Evolutionary conservation across 1,140 invertebrate species (phyloP), one percentile per base, ranked within the genome.

Genomic region (Trachymyrmex cornetzi): DNA sequence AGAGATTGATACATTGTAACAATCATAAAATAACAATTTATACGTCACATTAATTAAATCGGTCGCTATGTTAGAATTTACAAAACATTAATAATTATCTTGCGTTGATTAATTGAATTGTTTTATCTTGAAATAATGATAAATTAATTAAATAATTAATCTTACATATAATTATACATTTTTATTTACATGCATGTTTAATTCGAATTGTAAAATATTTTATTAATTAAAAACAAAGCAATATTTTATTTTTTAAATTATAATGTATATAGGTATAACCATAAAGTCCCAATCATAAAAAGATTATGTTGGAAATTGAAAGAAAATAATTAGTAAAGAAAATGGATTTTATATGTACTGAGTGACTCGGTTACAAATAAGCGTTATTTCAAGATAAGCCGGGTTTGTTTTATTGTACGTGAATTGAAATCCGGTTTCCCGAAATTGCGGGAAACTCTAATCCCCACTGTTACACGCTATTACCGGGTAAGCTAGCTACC

Each of bases 391-490:
- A 75, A 72, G 69, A 75, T 84, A 84, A 84, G 57, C 69, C 69
- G 69, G 55, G 38, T 84, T 44, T 84, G 69, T 84, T 84, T 84
- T 84, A 84, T 84, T 84, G 80, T 84, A 84, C 80, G 80, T 84
- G 71, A 84, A 84, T 84, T 84, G 80, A 84, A 84, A 84, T 64
- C 82, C 38, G 79, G 48, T 79, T 69, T 69, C 59, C 53, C 27
- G 74, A 53, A 79, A 89, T 66, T 64, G 87, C 75, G 34, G 11
- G 69, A 74, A 77, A 61, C 82, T 86, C 82, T 89, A 89, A 89
- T 89, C 88, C 87, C 53, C 84, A 55, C 69, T 86, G 88, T 89
- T 89, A 89, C 87, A 89, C 80, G 85, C 88, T 88, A 86, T 89
- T 89, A 89, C 88, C 67, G 84, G 57, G 77, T 89, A 82, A 89